Conservation (phyloP, 1,140 invertebrate species). For the Trichonephila clavipes region DNA sequence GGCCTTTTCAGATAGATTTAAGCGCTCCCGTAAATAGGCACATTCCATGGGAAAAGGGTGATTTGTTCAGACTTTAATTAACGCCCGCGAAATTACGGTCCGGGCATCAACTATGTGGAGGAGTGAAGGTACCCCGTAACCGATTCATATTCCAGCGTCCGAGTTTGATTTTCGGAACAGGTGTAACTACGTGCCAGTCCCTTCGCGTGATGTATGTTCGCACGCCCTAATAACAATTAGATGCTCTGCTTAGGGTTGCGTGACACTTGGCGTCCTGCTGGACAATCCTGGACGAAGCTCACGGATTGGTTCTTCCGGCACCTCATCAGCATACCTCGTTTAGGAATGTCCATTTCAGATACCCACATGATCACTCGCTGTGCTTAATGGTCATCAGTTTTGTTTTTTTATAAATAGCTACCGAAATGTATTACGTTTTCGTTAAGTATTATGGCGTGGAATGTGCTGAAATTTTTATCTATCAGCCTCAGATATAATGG, state of each 20-base stretch:
- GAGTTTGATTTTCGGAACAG: slow-evolving; percentile 45
- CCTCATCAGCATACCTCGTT: background rate
- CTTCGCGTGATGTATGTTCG: slow-evolving; percentile 45
- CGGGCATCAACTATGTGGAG: slow-evolving; percentile 52
- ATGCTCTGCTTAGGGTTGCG: slow-evolving; percentile 23
- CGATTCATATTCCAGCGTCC: background rate
- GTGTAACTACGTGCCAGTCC: slow-evolving; percentile 52
- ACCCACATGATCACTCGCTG: background rate
- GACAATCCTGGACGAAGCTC: background rate
- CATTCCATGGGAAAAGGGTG: slow-evolving; percentile 62
- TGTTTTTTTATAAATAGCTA: background rate
- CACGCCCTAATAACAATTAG: slow-evolving; percentile 62
- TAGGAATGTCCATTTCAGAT: background rate
- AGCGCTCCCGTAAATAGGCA: slow-evolving; percentile 51
- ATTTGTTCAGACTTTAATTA: slow-evolving; percentile 75
- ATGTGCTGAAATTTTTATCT: no score
- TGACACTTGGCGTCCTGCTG: slow-evolving; percentile 43
- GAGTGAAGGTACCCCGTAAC: background rate
- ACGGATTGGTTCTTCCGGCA: background rate
- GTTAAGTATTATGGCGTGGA: no score
- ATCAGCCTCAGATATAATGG: no score
- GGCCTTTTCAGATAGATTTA: slow-evolving; percentile 63
- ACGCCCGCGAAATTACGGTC: slow-evolving; percentile 60
- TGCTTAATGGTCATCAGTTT: background rate
- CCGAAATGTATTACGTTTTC: background rate